These are phyloP conservation scores for Monopterus albus DNA, from an alignment of 2,113 vertebrate genomes.

Conservation along the genomic window DNA sequence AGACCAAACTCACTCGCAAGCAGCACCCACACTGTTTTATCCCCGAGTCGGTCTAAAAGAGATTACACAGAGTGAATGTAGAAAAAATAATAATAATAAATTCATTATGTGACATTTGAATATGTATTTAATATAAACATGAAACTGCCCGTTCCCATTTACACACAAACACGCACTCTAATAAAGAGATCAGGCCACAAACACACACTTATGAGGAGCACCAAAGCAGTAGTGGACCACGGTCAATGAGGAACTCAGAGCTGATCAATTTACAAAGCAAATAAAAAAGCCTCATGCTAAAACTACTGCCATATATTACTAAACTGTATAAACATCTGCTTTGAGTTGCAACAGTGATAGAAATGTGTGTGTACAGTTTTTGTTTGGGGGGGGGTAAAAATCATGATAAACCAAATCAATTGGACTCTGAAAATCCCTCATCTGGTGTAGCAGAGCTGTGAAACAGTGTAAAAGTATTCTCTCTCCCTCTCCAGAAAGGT, in stretches of 20 bases:
- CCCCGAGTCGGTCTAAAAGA: slow-evolving; percentile 15
- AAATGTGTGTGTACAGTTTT: slow-evolving; percentile 19
- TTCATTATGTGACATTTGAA: slow-evolving; percentile 42
- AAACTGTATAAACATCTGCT: slow-evolving; percentile 34
- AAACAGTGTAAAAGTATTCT: slow-evolving; percentile 72
- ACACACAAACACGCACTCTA: slow-evolving; percentile 2
- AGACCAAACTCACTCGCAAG: slow-evolving; percentile 13
- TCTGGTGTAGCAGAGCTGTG: slow-evolving; percentile 57
- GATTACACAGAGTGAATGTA: slow-evolving; percentile 25
- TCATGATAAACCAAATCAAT: slow-evolving; percentile 70
- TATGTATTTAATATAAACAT: slow-evolving; percentile 36
- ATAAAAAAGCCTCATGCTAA: slow-evolving; percentile 16
- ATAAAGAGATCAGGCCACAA: background rate
- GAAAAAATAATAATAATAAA: slow-evolving; percentile 40
- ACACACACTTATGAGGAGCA: slow-evolving; percentile 14
- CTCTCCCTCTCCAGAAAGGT: slow-evolving; percentile 73
- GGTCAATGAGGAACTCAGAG: slow-evolving; percentile 39
- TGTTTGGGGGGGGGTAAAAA: slow-evolving; percentile 13
- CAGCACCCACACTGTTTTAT: slow-evolving; percentile 33
- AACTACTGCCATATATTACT: slow-evolving; percentile 14
- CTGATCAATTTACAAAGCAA: slow-evolving; percentile 52
- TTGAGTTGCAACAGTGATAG: slow-evolving; percentile 1
- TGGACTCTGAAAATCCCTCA: slow-evolving; percentile 61
- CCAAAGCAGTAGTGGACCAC: slow-evolving; percentile 10
- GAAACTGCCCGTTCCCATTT: slow-evolving; percentile 10